Evolutionary conservation across 2,888 invertebrate genomes (phyloP).

Genomic region (Drosophila robusta): DNA sequence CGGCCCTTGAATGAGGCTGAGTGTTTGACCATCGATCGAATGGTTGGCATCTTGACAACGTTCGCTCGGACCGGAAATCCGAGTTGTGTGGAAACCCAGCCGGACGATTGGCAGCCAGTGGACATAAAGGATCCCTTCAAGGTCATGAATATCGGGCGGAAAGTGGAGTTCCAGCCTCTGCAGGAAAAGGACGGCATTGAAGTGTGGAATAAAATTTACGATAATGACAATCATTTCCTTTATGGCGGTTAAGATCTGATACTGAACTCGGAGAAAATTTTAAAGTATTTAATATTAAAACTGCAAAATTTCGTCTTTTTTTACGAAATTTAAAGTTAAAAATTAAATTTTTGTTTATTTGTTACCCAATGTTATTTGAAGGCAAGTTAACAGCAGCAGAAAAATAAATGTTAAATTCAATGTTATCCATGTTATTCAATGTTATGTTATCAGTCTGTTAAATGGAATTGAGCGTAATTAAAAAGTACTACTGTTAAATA

Average conservation of each 20-base stretch:
- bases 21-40: conserved; percentile 74
- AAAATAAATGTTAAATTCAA: too few species aligned
- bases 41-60: conserved; percentile 77
- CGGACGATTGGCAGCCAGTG: conserved; percentile 73
- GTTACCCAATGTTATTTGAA: too few species aligned
- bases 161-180: conserved; percentile 63
- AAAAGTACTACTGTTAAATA: too few species aligned
- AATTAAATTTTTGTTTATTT: too few species aligned
- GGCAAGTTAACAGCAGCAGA: too few species aligned
- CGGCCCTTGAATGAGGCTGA: conserved; percentile 52
- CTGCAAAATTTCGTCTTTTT: too few species aligned
- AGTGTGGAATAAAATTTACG: conserved; percentile 81
- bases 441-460: too few species aligned
- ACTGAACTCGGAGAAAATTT: not conserved
- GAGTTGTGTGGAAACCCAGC: conserved; percentile 63
- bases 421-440: too few species aligned
- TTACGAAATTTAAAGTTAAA: too few species aligned
- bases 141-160: conserved; percentile 78
- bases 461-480: too few species aligned
- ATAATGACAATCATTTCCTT: conserved; percentile 45
- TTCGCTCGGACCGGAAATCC: conserved; percentile 83
- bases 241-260: conserved; percentile 14
- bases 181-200: conserved; percentile 74
- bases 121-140: conserved; percentile 53
- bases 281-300: not conserved